phyloP scores from a whole-genome alignment of 2,113 vertebrate genomes.

The Neofelis nebulosa region DNA sequence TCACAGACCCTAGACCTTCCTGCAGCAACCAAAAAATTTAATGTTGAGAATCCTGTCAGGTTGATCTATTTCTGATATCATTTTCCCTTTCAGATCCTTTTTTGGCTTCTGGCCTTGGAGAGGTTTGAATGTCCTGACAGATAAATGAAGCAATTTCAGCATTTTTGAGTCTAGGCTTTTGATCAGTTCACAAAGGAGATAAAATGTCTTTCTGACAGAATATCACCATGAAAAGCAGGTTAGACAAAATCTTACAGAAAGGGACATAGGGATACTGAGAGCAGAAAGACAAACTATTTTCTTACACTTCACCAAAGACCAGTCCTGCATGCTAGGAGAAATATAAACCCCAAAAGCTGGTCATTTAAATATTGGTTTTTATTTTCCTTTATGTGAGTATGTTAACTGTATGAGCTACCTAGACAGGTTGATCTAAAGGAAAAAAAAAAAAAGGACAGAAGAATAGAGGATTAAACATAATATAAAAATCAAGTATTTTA shows the following conservation, averaged over 20 bases:
- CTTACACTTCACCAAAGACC: background rate
- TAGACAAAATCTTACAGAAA: background rate
- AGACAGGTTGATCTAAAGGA: background rate
- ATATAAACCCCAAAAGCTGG: background rate
- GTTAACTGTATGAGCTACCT: background rate
- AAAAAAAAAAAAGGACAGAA: background rate
- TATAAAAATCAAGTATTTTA: background rate
- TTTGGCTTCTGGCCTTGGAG: constrained; percentile 47
- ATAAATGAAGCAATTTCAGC: constrained; percentile 34
- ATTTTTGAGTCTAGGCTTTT: constrained; percentile 30
- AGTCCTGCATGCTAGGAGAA: background rate
- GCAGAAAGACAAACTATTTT: background rate
- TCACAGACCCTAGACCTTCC: background rate
- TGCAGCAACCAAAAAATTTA: background rate
- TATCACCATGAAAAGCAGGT: background rate
- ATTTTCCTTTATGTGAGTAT: background rate
- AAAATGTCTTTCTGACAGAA: constrained; percentile 27
- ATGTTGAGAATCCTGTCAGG: background rate
- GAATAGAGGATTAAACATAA: background rate
- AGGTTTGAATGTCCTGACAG: constrained; percentile 48
- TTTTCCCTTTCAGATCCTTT: background rate
- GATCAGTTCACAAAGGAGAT: background rate
- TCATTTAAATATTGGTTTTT: background rate
- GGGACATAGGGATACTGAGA: background rate
- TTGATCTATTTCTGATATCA: constrained; percentile 41